Evolutionary conservation across 2,113 vertebrate species (phyloP).

Genomic region (Microtus montanus): DNA sequence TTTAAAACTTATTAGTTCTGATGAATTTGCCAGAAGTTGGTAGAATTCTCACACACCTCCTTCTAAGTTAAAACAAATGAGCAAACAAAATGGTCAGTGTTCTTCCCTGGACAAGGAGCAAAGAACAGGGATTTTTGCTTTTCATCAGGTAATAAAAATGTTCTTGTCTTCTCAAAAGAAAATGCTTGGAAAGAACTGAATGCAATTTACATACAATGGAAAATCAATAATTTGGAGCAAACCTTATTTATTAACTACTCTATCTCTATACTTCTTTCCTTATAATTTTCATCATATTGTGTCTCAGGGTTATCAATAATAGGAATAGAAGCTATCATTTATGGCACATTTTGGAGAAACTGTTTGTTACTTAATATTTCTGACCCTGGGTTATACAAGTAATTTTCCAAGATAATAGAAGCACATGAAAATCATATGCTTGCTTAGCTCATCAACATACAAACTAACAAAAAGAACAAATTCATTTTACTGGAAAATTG

Average conservation of each 20-base stretch:
- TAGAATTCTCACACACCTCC: background rate
- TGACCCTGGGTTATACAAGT: background rate
- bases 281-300: background rate
- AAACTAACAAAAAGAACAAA: slow-evolving; percentile 31
- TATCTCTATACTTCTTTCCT: background rate
- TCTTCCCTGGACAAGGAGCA: background rate
- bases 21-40: background rate
- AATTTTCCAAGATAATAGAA: slow-evolving; percentile 35
- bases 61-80: background rate
- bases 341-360: background rate
- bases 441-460: background rate
- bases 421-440: background rate
- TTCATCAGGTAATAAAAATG: background rate
- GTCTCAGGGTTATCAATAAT: background rate
- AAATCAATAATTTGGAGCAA: background rate
- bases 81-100: background rate
- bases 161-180: background rate
- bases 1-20: background rate
- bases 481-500: slow-evolving; percentile 40
- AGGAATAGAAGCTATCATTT: background rate
- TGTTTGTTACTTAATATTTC: slow-evolving; percentile 6
- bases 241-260: background rate
- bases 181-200: background rate
- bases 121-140: background rate
- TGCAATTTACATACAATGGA: background rate